Conservation (phyloP, 2,113 vertebrate genomes). For the Dicerorhinus sumatrensis region DNA sequence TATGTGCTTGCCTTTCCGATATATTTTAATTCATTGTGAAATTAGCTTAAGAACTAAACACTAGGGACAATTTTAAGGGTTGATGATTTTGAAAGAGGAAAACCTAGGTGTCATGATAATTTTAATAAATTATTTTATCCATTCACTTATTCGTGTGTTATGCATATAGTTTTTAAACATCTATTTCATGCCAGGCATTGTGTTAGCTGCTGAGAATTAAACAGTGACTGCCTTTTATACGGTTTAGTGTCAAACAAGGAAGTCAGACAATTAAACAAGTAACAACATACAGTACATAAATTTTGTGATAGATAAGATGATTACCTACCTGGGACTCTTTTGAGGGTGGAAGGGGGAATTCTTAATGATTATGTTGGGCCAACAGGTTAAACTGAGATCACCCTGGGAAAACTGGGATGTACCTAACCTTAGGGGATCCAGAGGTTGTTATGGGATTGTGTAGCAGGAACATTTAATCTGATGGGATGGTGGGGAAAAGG, state of each 20-base stretch:
- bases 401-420: neutral
- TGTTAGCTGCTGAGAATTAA: neutral
- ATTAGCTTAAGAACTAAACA: conserved; percentile 3
- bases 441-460: neutral
- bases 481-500: neutral
- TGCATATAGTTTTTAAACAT: neutral
- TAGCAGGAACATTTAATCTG: neutral
- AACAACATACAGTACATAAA: neutral
- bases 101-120: neutral
- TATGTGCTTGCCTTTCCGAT: neutral
- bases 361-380: neutral
- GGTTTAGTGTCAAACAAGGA: neutral
- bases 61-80: neutral
- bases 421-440: neutral
- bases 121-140: neutral
- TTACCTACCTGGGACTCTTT: neutral
- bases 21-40: conserved; percentile 8
- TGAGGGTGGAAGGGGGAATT: neutral
- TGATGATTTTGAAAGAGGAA: neutral
- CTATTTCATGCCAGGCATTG: neutral
- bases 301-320: neutral
- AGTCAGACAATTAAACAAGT: neutral
- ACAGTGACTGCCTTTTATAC: neutral
- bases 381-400: neutral
- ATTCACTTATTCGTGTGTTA: neutral